Percentiles rank a stretch among this genome's conserved stretches.
Conservation (phyloP, 2,888 invertebrate species). For the Sipha maydis region DNA sequence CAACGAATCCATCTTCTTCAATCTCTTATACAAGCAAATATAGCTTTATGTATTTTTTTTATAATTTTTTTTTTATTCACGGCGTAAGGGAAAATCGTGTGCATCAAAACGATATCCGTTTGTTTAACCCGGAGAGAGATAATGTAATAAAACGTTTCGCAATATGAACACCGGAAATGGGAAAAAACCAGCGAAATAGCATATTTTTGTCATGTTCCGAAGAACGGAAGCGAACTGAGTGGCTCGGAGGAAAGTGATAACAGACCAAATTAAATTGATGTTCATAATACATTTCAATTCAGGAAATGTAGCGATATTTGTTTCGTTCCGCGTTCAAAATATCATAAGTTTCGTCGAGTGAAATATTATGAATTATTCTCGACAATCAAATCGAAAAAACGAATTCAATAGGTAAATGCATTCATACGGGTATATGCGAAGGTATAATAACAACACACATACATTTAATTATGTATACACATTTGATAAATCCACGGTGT, state of each 20-base stretch:
- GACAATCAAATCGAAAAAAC: neutral
- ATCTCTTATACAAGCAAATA: slow-evolving; percentile 6
- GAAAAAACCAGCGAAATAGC: slow-evolving; percentile 20
- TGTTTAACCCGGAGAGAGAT: slow-evolving; percentile 13
- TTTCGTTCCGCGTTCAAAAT: neutral
- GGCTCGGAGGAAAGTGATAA: slow-evolving; percentile 1
- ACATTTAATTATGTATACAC: no score
- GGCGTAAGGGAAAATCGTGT: neutral
- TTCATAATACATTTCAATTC: neutral
- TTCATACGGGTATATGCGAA: neutral
- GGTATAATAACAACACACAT: neutral
- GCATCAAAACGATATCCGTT: slow-evolving; percentile 42
- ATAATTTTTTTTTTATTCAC: neutral
- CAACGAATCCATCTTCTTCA: slow-evolving; percentile 49
- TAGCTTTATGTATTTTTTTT: neutral
- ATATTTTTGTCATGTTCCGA: slow-evolving; percentile 16
- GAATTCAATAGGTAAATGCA: neutral
- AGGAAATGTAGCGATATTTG: neutral
- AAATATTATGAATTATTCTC: neutral
- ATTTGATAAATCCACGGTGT: no score
- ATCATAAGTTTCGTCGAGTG: neutral
- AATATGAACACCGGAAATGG: slow-evolving; percentile 46
- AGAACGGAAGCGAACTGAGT: slow-evolving; percentile 6
- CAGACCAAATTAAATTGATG: slow-evolving; percentile 33
- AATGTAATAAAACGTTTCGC: slow-evolving; percentile 36